Conservation (phyloP, 2,888 invertebrate genomes). For the Chrysina gloriosa region DNA sequence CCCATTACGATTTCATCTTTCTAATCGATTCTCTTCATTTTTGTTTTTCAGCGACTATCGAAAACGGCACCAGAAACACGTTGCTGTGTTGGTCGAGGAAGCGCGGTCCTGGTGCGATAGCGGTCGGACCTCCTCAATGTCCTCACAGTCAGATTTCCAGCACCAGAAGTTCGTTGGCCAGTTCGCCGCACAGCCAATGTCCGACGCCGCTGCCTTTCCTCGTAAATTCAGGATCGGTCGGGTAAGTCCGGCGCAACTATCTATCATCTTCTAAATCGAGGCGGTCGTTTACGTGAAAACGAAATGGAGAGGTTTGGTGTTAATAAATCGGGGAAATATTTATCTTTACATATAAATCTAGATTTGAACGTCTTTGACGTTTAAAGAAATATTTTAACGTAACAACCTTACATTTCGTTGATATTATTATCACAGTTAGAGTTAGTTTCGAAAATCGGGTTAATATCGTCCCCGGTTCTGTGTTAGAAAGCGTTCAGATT, state of each 20-base stretch:
- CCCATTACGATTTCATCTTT: not conserved
- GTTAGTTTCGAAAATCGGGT: too few species aligned
- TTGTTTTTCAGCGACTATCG: slow-evolving; percentile 60
- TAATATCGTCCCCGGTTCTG: too few species aligned
- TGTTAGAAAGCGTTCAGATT: too few species aligned
- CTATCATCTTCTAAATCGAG: too few species aligned
- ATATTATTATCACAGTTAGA: too few species aligned
- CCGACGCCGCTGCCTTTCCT: slow-evolving; percentile 82
- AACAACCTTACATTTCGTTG: too few species aligned
- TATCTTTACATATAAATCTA: too few species aligned
- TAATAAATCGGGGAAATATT: too few species aligned
- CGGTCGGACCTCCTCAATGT: slow-evolving; percentile 74
- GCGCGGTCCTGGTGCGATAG: slow-evolving; percentile 62
- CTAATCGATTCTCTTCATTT: not conserved
- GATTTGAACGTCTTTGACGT: too few species aligned
- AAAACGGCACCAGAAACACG: slow-evolving; percentile 58
- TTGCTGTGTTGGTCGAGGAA: slow-evolving; percentile 62
- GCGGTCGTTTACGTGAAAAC: too few species aligned
- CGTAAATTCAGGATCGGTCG: slow-evolving; percentile 77
- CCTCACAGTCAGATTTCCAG: slow-evolving; percentile 79
- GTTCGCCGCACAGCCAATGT: slow-evolving; percentile 76
- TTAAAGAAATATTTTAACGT: too few species aligned
- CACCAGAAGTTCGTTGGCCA: slow-evolving; percentile 73
- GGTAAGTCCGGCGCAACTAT: slow-evolving; percentile 71
- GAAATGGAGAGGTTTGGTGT: too few species aligned